These are phyloP conservation scores for Nannospalax galili DNA, from an alignment of 2,113 vertebrate genomes.

Conservation along the genomic window DNA sequence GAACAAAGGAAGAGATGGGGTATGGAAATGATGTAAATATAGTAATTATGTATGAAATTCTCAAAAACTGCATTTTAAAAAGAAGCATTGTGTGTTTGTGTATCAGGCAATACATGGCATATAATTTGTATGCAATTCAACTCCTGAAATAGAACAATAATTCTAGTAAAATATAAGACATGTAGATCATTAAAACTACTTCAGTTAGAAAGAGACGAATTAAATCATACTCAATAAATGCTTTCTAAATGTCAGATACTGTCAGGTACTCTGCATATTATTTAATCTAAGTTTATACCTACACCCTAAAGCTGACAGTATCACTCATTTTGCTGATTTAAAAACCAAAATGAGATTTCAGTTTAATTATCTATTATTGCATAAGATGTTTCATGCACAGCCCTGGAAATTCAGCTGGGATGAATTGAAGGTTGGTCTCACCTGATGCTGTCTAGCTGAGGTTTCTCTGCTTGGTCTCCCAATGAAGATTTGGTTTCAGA, in stretches of 20 bases:
- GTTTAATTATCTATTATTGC: neutral
- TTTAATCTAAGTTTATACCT: constrained; percentile 21
- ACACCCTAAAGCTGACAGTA: neutral
- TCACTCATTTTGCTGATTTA: neutral
- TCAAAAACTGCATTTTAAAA: no score
- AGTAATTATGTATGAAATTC: no score
- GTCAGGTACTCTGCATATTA: neutral
- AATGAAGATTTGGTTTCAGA: neutral
- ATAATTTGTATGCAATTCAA: neutral
- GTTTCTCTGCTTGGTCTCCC: neutral
- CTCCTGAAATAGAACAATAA: neutral
- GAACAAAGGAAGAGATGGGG: no score
- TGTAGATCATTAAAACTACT: neutral
- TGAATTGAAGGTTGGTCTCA: neutral
- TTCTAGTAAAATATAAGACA: neutral
- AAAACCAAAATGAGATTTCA: neutral
- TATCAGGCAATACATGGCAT: neutral
- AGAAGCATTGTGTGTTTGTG: neutral
- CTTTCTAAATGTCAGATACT: constrained; percentile 30
- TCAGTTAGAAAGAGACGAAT: neutral
- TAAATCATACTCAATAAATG: constrained; percentile 12
- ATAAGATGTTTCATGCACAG: neutral
- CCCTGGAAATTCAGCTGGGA: neutral
- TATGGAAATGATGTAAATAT: no score
- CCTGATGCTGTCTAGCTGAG: neutral